A percentile compares a stretch with the other conserved stretches of the same genome.
phyloP scores from a whole-genome alignment of 2,888 invertebrate genomes.

The Cryptophagus acutangulus region DNA sequence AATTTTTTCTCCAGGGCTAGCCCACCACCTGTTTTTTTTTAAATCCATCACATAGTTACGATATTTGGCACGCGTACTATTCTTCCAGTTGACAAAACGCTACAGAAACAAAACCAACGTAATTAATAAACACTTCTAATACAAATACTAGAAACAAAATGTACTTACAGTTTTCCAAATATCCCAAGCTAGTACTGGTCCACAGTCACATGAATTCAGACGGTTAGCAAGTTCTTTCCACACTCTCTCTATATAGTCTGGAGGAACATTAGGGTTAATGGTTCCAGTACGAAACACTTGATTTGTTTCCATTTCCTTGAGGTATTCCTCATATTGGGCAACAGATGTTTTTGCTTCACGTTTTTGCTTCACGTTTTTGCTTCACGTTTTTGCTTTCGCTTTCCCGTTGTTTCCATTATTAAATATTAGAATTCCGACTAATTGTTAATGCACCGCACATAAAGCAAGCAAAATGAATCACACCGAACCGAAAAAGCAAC shows the following conservation, averaged over 20 bases:
- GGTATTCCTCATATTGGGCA: neutral
- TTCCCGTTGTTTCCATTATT: neutral
- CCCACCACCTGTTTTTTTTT: constrained; percentile 15
- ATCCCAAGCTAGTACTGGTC: neutral
- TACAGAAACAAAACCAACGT: constrained; percentile 1
- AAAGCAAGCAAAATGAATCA: no score
- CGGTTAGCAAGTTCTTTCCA: neutral
- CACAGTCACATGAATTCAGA: neutral
- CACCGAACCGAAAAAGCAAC: no score
- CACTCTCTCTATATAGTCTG: neutral
- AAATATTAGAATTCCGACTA: no score
- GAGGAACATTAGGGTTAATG: neutral
- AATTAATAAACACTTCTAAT: neutral
- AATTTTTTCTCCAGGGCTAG: constrained; percentile 4
- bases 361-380: no score
- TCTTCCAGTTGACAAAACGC: constrained; percentile 12
- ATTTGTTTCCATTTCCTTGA: constrained; percentile 1
- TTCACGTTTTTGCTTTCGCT: neutral
- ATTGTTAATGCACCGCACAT: no score
- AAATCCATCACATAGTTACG: constrained; percentile 5
- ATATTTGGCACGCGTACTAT: constrained; percentile 11
- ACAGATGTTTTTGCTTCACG: no score
- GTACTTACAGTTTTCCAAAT: constrained; percentile 1
- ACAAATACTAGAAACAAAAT: neutral
- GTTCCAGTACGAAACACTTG: neutral